Conservation (phyloP, 2,888 invertebrate genomes). For the Criorhina ranunculi region DNA sequence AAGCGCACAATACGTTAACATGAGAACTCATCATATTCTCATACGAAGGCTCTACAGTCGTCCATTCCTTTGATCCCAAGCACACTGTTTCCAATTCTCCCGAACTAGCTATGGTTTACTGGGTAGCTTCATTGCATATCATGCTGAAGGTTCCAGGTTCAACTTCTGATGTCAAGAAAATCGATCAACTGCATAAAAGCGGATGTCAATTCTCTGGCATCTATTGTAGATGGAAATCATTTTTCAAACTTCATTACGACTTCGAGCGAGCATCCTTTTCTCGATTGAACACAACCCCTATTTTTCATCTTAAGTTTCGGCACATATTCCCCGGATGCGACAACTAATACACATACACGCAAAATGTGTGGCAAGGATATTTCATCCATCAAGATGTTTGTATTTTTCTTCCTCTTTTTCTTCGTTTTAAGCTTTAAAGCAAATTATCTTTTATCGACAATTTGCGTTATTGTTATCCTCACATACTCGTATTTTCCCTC, state of each 20-base stretch:
- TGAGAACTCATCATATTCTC: no score
- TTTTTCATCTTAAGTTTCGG: neutral
- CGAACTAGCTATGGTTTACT: no score
- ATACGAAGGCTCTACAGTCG: no score
- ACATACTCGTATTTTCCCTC: slow-evolving; percentile 18
- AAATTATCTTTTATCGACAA: slow-evolving; percentile 44
- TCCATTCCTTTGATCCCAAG: no score
- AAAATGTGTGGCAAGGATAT: neutral
- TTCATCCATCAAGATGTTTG: slow-evolving; percentile 1
- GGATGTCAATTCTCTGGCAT: no score
- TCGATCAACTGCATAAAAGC: no score
- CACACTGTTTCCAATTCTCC: no score
- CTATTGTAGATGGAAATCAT: neutral
- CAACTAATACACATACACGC: neutral
- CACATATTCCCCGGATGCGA: neutral
- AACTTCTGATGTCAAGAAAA: no score
- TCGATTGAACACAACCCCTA: neutral
- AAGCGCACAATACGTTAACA: no score
- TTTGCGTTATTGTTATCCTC: slow-evolving; percentile 41
- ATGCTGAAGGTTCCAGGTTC: no score
- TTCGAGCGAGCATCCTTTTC: neutral
- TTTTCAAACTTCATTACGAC: neutral
- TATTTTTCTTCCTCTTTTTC: neutral
- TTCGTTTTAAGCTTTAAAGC: slow-evolving; percentile 18
- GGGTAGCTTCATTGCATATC: no score